Evolutionary conservation across 2,113 vertebrate genomes (phyloP).

Genomic region (Rhinopomastus cyanomelas): DNA sequence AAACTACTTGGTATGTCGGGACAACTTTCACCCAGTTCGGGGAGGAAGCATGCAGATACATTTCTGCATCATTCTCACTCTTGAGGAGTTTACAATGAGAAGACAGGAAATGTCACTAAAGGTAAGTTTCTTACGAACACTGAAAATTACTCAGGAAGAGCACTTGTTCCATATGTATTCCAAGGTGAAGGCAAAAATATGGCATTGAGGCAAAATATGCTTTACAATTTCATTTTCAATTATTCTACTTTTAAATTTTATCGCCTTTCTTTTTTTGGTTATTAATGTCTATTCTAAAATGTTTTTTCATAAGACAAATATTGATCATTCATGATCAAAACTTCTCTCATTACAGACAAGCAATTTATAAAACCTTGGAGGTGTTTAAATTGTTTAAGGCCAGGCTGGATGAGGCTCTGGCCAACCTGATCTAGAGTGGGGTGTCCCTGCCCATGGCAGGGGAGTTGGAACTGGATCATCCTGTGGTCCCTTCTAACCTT

Average conservation of each 20-base stretch:
- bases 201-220: not conserved
- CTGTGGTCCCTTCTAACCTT: no score
- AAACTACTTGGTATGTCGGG: no score
- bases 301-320: not conserved
- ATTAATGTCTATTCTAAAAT: not conserved
- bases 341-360: not conserved
- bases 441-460: no score
- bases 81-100: not conserved
- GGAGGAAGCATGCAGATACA: not conserved
- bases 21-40: not conserved
- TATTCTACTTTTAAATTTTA: not conserved
- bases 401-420: no score
- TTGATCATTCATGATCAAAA: not conserved
- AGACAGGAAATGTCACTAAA: not conserved
- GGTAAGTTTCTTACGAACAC: not conserved
- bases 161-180: not conserved
- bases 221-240: not conserved
- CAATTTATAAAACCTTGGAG: slow-evolving; percentile 2
- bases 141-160: not conserved
- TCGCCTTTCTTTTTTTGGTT: not conserved
- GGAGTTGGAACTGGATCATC: no score
- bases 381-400: no score
- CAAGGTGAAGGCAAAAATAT: not conserved
- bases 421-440: no score
- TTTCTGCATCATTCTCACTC: not conserved